These are phyloP conservation scores for Echeneis naucrates DNA, from an alignment of 2,797 vertebrate genomes.

Conservation along the genomic window DNA sequence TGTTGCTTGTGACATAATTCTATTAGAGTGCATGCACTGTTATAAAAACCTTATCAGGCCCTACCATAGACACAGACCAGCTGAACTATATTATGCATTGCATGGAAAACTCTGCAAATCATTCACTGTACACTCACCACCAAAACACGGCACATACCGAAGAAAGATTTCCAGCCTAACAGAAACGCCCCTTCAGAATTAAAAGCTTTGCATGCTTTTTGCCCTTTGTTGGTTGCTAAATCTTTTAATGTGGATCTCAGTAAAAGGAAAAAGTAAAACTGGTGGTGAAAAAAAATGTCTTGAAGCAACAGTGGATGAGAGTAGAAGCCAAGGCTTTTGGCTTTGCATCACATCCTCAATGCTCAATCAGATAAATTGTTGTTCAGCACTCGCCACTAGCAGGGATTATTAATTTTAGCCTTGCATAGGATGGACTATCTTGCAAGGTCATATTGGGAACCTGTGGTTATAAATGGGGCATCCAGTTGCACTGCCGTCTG, in stretches of 20 bases:
- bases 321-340: constrained; percentile 58
- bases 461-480: constrained; percentile 57
- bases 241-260: constrained; percentile 15
- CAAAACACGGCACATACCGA: constrained; percentile 25
- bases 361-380: constrained; percentile 50
- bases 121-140: constrained; percentile 16
- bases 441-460: constrained; percentile 39
- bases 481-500: constrained; percentile 40
- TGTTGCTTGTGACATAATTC: constrained; percentile 47
- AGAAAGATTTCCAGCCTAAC: constrained; percentile 15
- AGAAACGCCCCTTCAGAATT: constrained; percentile 25
- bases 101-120: constrained; percentile 23
- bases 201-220: constrained; percentile 25
- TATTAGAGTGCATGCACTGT: constrained; percentile 14
- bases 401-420: constrained; percentile 30
- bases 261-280: constrained; percentile 45
- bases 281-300: constrained; percentile 1
- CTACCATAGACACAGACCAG: constrained; percentile 14
- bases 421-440: constrained; percentile 42
- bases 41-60: constrained; percentile 40
- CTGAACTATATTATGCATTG: constrained; percentile 44
- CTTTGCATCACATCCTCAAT: constrained; percentile 53
- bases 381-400: constrained; percentile 28
- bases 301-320: constrained; percentile 22
- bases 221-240: constrained; percentile 49